Evolutionary conservation across 2,888 invertebrate genomes (phyloP).

Genomic region (Eupithecia dodoneata): DNA sequence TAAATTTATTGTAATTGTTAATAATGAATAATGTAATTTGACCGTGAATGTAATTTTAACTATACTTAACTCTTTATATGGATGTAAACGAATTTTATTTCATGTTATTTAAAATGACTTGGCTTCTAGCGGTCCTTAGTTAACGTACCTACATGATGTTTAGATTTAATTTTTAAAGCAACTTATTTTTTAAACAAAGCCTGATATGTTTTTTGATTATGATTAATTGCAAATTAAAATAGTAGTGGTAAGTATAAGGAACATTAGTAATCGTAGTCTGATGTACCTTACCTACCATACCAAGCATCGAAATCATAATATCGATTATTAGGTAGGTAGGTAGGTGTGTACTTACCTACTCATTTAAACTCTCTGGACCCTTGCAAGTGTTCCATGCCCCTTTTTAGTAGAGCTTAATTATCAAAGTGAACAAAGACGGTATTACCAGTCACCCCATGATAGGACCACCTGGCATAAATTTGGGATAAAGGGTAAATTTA

Average conservation of each 20-base stretch:
- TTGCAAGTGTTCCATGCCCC: background rate
- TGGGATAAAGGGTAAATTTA: constrained; percentile 5
- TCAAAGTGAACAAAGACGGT: constrained; percentile 5
- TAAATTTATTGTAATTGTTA: no score
- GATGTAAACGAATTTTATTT: no score
- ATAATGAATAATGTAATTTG: no score
- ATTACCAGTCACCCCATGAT: constrained; percentile 9
- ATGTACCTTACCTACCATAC: no score
- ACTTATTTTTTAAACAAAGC: background rate
- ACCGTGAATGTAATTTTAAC: no score
- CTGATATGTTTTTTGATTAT: background rate
- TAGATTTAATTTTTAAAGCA: background rate
- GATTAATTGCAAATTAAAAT: background rate
- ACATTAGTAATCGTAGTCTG: no score
- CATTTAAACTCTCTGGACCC: background rate
- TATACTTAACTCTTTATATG: no score
- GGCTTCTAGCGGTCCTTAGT: background rate
- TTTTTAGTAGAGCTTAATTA: background rate
- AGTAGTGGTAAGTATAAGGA: background rate
- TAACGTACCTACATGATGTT: background rate
- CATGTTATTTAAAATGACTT: background rate
- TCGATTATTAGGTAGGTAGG: background rate
- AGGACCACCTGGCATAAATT: constrained; percentile 11
- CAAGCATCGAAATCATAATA: background rate
- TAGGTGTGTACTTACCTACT: background rate